Conservation (phyloP, 2,113 vertebrate genomes). For the Sardina pilchardus region DNA sequence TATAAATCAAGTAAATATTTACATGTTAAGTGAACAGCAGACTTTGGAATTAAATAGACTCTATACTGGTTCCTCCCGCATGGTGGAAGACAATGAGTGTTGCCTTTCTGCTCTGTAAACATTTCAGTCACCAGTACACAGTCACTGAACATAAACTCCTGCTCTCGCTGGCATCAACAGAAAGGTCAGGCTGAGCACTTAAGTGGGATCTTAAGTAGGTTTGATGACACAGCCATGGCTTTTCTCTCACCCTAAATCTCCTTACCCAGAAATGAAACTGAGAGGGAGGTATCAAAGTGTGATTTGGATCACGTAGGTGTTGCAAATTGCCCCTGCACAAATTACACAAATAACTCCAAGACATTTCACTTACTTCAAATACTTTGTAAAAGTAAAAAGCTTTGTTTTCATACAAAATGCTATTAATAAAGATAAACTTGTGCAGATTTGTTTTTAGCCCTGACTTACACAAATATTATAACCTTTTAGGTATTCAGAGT, state of each 20-base stretch:
- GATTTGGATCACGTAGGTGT: background rate
- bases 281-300: background rate
- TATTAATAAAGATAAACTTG: background rate
- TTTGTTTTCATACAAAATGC: background rate
- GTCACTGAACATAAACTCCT: background rate
- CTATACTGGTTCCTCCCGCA: background rate
- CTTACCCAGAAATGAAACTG: background rate
- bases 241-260: background rate
- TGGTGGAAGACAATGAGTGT: background rate
- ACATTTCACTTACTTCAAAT: background rate
- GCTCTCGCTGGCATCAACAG: background rate
- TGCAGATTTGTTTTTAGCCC: background rate
- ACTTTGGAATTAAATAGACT: constrained; percentile 11
- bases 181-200: background rate
- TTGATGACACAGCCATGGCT: background rate
- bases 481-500: background rate
- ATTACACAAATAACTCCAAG: background rate
- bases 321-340: background rate
- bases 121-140: background rate
- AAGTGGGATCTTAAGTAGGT: background rate
- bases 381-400: too few species aligned
- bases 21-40: constrained; percentile 16
- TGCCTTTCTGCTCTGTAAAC: background rate
- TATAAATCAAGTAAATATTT: constrained; percentile 29
- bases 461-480: background rate